phyloP scores from a whole-genome alignment of 2,113 vertebrate genomes.

The Neogale vison region DNA sequence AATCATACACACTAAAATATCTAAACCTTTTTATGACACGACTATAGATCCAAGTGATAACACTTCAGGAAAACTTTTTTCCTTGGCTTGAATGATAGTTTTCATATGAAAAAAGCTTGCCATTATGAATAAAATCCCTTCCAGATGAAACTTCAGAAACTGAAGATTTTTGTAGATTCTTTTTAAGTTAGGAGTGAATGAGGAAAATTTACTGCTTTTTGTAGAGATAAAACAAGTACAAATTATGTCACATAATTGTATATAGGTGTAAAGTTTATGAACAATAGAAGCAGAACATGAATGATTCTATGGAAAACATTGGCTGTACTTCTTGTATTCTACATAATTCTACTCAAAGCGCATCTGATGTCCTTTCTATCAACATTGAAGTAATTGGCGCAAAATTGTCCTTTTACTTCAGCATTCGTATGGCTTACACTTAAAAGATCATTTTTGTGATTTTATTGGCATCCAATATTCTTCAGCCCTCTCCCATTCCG shows the following conservation, averaged over 20 bases:
- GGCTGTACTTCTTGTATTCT: neutral
- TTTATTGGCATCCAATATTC: neutral
- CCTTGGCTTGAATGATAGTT: neutral
- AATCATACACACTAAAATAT: neutral
- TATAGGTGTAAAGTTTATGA: neutral
- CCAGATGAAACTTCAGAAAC: neutral
- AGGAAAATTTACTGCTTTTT: neutral
- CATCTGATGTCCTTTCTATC: neutral
- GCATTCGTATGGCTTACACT: neutral
- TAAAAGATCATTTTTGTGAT: neutral
- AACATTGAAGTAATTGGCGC: neutral
- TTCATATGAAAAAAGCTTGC: neutral
- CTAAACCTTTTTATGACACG: neutral
- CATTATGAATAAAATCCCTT: neutral
- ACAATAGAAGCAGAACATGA: constrained; percentile 21
- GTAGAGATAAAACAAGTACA: neutral
- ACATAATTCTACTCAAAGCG: neutral
- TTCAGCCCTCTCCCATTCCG: neutral
- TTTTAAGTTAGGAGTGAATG: neutral
- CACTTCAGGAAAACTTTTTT: neutral
- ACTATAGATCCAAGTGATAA: neutral
- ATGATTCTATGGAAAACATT: neutral
- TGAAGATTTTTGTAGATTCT: neutral
- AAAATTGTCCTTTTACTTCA: neutral
- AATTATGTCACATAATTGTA: neutral